Conservation (phyloP, 2,888 invertebrate species). For the Acleris literana region DNA sequence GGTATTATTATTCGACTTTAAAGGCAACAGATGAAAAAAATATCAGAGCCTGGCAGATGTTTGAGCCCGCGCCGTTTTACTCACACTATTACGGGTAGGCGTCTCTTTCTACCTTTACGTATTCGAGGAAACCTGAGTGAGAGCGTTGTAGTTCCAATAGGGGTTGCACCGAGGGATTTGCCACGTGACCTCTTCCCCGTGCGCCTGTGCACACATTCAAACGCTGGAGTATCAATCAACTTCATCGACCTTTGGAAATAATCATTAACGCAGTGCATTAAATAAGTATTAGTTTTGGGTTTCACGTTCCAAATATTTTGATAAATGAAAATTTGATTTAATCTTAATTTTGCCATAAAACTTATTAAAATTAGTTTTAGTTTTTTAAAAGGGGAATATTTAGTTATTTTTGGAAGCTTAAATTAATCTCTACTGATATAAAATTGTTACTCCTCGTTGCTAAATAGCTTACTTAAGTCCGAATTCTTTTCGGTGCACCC, state of each 20-base stretch:
- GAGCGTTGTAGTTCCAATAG: constrained; percentile 57
- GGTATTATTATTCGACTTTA: constrained; percentile 61
- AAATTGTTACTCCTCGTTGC: too few relatives aligned
- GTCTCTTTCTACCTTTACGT: constrained; percentile 43
- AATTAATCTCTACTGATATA: too few relatives aligned
- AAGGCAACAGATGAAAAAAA: constrained; percentile 68
- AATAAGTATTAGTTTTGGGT: constrained; percentile 6
- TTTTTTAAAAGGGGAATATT: neutral
- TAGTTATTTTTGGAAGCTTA: neutral
- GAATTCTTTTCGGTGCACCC: too few relatives aligned
- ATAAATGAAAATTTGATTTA: neutral
- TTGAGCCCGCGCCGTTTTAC: constrained; percentile 65
- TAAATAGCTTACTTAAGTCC: too few relatives aligned
- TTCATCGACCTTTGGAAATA: constrained; percentile 70
- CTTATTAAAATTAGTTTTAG: neutral
- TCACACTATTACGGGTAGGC: constrained; percentile 49
- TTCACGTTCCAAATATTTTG: constrained; percentile 9
- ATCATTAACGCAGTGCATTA: constrained; percentile 46
- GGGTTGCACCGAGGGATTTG: constrained; percentile 72
- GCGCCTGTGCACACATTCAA: constrained; percentile 57
- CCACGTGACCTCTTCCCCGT: constrained; percentile 69
- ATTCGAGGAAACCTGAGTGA: constrained; percentile 45
- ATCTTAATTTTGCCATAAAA: neutral
- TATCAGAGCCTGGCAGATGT: constrained; percentile 76
- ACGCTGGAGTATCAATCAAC: constrained; percentile 59